Evolutionary conservation across 2,888 invertebrate genomes (phyloP).

Genomic region (Protodeltote pygarga): DNA sequence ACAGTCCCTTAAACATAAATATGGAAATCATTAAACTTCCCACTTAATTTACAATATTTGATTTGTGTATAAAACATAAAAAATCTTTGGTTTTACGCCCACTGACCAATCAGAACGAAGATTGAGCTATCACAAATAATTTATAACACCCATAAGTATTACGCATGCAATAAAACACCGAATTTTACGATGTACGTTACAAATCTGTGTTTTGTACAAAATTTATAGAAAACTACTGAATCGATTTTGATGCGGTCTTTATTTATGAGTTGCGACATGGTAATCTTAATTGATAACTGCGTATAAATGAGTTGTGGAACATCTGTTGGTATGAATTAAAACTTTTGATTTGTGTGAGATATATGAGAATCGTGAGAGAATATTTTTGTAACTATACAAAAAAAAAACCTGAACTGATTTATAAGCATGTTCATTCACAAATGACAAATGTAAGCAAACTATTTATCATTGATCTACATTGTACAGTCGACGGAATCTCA

Average conservation of each 20-base stretch:
- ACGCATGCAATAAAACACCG: slow-evolving; percentile 28
- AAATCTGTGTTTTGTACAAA: slow-evolving; percentile 46
- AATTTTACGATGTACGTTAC: slow-evolving; percentile 35
- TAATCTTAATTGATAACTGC: slow-evolving; percentile 45
- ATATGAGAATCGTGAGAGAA: neutral
- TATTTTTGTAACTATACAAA: too few species aligned
- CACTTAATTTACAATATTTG: slow-evolving; percentile 41
- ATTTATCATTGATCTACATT: too few species aligned
- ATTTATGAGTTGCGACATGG: slow-evolving; percentile 40
- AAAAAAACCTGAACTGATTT: too few species aligned
- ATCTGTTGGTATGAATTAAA: slow-evolving; percentile 5
- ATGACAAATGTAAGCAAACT: too few species aligned
- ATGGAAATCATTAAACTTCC: slow-evolving; percentile 30
- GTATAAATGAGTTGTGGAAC: slow-evolving; percentile 21
- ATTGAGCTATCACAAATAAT: slow-evolving; percentile 45
- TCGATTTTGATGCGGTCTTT: slow-evolving; percentile 35
- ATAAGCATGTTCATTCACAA: too few species aligned
- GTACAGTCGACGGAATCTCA: too few species aligned
- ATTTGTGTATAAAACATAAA: slow-evolving; percentile 43
- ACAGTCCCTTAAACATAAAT: slow-evolving; percentile 11
- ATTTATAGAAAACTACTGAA: slow-evolving; percentile 47
- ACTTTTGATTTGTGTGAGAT: slow-evolving; percentile 17
- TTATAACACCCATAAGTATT: slow-evolving; percentile 31
- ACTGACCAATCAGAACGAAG: slow-evolving; percentile 43
- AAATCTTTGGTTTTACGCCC: slow-evolving; percentile 42